Conservation (phyloP, 2,113 vertebrate species). For the Rhagologus leucostigma region DNA sequence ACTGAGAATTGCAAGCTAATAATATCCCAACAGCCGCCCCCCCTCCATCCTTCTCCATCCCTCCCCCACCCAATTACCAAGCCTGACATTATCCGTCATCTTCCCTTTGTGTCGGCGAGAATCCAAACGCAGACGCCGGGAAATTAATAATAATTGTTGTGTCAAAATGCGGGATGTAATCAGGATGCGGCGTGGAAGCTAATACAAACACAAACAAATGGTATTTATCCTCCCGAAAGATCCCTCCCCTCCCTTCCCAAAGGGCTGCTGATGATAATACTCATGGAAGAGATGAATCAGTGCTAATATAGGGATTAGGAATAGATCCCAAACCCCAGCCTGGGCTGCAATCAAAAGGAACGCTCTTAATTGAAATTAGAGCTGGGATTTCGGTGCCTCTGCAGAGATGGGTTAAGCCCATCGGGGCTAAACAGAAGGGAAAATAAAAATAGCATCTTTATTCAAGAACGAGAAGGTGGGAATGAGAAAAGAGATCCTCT, state of each 20-base stretch:
- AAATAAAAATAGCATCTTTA: conserved; percentile 66
- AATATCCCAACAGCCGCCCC: conserved; percentile 57
- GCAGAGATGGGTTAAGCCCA: conserved; percentile 59
- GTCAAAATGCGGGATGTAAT: conserved; percentile 70
- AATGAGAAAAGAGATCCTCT: neutral
- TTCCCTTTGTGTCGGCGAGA: conserved; percentile 66
- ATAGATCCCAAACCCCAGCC: conserved; percentile 55
- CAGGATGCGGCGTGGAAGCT: conserved; percentile 70
- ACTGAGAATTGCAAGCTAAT: conserved; percentile 21
- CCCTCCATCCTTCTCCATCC: neutral
- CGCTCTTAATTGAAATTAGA: conserved; percentile 73
- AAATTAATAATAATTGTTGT: conserved; percentile 80
- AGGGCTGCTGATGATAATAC: conserved; percentile 44
- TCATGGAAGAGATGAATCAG: conserved; percentile 69
- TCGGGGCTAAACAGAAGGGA: conserved; percentile 40
- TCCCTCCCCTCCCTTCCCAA: conserved; percentile 43
- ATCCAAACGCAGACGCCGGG: conserved; percentile 65
- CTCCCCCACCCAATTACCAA: conserved; percentile 67
- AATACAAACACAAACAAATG: conserved; percentile 79
- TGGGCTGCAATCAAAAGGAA: conserved; percentile 16
- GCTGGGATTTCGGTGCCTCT: conserved; percentile 65
- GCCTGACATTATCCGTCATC: conserved; percentile 70
- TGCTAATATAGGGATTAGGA: conserved; percentile 69
- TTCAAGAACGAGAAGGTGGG: conserved; percentile 24
- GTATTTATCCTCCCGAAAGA: conserved; percentile 73